A percentile compares a stretch with the other conserved stretches of the same genome.
Evolutionary conservation across 2,113 vertebrate genomes (phyloP).

Genomic region (Ictidomys tridecemlineatus): DNA sequence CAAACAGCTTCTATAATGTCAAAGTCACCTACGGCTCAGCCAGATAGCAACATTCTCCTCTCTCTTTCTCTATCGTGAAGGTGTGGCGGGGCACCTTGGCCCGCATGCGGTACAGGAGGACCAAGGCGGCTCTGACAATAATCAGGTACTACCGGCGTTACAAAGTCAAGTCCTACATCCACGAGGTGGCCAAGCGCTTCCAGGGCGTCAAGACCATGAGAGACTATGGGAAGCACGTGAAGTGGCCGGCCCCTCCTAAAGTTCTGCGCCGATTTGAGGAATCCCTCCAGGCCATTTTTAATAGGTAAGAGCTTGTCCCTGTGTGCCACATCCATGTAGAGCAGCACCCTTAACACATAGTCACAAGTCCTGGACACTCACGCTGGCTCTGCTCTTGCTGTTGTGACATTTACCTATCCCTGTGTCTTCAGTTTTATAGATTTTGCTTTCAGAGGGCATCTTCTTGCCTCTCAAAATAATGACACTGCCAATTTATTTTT

Average conservation of each 20-base stretch:
- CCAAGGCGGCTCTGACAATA: constrained; percentile 92
- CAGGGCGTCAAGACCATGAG: constrained; percentile 90
- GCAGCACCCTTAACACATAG: no score
- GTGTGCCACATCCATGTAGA: neutral
- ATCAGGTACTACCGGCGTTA: constrained; percentile 93
- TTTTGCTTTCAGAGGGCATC: neutral
- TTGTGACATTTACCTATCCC: neutral
- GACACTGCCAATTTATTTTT: neutral
- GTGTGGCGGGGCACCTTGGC: constrained; percentile 97
- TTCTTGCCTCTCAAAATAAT: constrained; percentile 15
- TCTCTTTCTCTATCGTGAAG: constrained; percentile 81
- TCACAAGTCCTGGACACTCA: neutral
- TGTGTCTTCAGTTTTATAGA: neutral
- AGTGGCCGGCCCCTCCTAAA: constrained; percentile 95
- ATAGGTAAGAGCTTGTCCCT: constrained; percentile 89
- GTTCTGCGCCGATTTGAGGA: constrained; percentile 95
- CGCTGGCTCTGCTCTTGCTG: neutral
- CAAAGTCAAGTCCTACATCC: constrained; percentile 96
- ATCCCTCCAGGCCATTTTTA: constrained; percentile 91
- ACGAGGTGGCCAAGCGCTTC: constrained; percentile 92
- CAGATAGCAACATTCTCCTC: neutral
- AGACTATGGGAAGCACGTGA: constrained; percentile 92
- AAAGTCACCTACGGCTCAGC: neutral
- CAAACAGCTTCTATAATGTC: neutral
- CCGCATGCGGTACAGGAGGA: constrained; percentile 93